Evolutionary conservation across 2,113 vertebrate genomes (phyloP), one percentile per base, ranked within the genome.

Genomic region (Pelodiscus sinensis): DNA sequence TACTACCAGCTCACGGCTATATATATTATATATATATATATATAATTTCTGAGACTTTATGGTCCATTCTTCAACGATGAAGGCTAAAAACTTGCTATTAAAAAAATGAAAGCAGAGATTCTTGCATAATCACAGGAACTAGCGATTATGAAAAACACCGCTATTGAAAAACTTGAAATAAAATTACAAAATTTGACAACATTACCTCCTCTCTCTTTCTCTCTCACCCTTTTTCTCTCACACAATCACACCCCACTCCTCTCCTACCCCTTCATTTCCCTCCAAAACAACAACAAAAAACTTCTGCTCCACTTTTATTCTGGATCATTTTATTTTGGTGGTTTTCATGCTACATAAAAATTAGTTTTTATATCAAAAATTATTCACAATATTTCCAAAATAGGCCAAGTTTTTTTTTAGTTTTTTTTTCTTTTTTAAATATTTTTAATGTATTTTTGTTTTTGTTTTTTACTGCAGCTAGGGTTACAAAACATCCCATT

Each of bases 291-390:
- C 83, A 97, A 97, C 18, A 71, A 94, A 97, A 97, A 54, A 84
- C 94, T 62, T 96, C 86, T 96, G 84, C 88, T 95, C 97, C 92
- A 51, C 87, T 94, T 97, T 97, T 94, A 91, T 96, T 95, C 95
- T 97, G 95, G 90, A 97, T 94, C 24, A 96, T 96, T 97, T 98
- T 97, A 97, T 97, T 97, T 97, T 93, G 94, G 92, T 96, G 95
- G 90, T 90, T 97, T 96, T 93, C 92, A 97, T 96, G 91, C 95
- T 96, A 97, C 94, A 96, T 96, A 97, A 96, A 97, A 94, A 89
- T 92, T 86, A 96, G 62, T 25, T 95, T 95, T 96, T 96, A 96
- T 97, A 94, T 97, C 96, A 97, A 97, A 97, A 96, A 94, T 94
- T 95, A 97, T 97, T 97, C 93, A 97, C 93, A 97, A 96, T 95